Percentiles rank a stretch among this genome's conserved stretches.
Evolutionary conservation across 2,888 invertebrate species (phyloP).

Genomic region (Agonopterix arenella): DNA sequence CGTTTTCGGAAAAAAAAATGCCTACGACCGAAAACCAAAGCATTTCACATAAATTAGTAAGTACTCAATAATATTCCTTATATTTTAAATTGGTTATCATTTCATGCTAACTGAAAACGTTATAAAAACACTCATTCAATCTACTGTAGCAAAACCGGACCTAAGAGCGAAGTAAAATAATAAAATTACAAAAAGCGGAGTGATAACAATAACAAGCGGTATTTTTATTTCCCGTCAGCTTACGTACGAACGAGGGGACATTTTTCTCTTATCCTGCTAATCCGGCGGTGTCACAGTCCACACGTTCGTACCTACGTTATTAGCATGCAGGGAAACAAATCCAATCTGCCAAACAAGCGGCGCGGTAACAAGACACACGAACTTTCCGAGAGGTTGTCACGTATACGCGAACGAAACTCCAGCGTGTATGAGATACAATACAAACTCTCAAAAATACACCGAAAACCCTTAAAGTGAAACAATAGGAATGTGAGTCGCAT

Average conservation of each 20-base stretch:
- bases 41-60: too few relatives aligned
- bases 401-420: conserved; percentile 41
- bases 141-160: neutral
- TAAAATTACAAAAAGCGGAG: conserved; percentile 6
- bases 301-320: conserved; percentile 43
- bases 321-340: conserved; percentile 67
- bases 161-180: neutral
- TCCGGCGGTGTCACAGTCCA: conserved; percentile 32
- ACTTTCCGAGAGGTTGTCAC: conserved; percentile 54
- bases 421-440: conserved; percentile 34
- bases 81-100: too few relatives aligned
- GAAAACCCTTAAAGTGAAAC: conserved; percentile 15
- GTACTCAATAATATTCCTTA: too few relatives aligned
- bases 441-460: conserved; percentile 16
- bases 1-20: too few relatives aligned
- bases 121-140: neutral
- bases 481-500: conserved; percentile 20
- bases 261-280: conserved; percentile 37
- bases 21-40: too few relatives aligned
- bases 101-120: neutral
- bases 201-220: conserved; percentile 1
- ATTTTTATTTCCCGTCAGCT: conserved; percentile 7
- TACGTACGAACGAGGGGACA: conserved; percentile 9
- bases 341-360: conserved; percentile 61
- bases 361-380: conserved; percentile 56